Evolutionary conservation across 2,888 invertebrate genomes (phyloP).

Genomic region (Andrena minutula): DNA sequence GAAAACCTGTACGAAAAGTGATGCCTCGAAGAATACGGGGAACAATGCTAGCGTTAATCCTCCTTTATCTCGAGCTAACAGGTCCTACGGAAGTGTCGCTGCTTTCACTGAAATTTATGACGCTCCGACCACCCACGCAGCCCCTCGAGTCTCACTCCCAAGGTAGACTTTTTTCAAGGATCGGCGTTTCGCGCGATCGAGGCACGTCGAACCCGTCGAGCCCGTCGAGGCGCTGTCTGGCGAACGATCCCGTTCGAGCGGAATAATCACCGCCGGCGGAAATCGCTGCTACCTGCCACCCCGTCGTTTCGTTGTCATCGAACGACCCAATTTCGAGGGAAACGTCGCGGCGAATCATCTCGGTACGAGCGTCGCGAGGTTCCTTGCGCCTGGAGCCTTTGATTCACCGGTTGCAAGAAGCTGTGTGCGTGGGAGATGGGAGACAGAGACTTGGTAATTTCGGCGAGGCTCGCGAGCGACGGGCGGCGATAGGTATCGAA

Average conservation of each 20-base stretch:
- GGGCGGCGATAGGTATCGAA: constrained; percentile 11
- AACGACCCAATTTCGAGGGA: constrained; percentile 38
- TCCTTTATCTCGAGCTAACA: no score
- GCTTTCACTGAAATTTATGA: no score
- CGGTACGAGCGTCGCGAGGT: constrained; percentile 13
- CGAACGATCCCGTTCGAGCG: constrained; percentile 30
- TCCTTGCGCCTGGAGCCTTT: neutral
- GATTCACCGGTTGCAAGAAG: neutral
- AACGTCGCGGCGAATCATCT: constrained; percentile 24
- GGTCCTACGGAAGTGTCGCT: no score
- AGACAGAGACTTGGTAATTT: constrained; percentile 5
- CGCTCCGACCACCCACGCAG: no score
- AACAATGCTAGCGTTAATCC: no score
- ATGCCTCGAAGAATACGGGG: neutral
- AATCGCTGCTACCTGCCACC: constrained; percentile 22
- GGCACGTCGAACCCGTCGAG: neutral
- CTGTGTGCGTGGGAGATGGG: neutral
- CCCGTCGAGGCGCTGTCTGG: neutral
- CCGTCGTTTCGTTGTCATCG: constrained; percentile 24
- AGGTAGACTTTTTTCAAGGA: neutral
- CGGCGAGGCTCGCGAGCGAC: constrained; percentile 1
- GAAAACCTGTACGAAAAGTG: neutral
- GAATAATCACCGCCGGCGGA: constrained; percentile 31
- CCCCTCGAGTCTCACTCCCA: neutral
- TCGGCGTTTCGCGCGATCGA: constrained; percentile 8